Base-by-base conservation (phyloP, 1,140 invertebrate genomes). In the Anastatus disparis region DNA sequence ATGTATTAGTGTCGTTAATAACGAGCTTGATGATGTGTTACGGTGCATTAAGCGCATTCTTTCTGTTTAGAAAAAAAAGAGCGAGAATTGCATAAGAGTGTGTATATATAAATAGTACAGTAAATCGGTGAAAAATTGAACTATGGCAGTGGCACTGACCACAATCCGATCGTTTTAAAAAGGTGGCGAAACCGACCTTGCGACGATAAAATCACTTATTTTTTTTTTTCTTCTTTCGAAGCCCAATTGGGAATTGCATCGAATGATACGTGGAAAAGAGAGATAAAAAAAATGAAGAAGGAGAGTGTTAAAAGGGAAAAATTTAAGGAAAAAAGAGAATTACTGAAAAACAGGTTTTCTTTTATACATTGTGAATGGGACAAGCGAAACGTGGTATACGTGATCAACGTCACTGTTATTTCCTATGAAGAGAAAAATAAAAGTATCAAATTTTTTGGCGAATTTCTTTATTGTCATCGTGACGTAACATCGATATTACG, bases 71-170 rank as follows among this genome's bases (percentile, higher is more conserved):
- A 61, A 12, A 27, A 61, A 26, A 27, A 61, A 44, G 27, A 24
- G 40, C 10, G 3, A 61, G 4, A 58, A 7, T 31, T 4, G 9
- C 55, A 40, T 3, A 55, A 3, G n/a, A n/a, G n/a, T 55, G 4
- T 22, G 38, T 38, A 4, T 46, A 61, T 63, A 40, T 53, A 24
- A 35, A n/a, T n/a, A n/a, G n/a, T n/a, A n/a, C n/a, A n/a, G n/a
- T n/a, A n/a, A n/a, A n/a, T n/a, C n/a, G n/a, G 53, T 29, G 61
- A 69, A 10, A 7, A 52, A 48, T 61, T 27, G 31, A 27, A 20
- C 27, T n/a, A n/a, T n/a, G 29, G 40, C 44, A 61, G 55, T 53
- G 53, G 65, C 53, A 67, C 65, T 40, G 52, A 56, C 65, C 65
- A 58, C 17, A 56, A 67, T 58, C n/a, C n/a, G n/a, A n/a, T n/a